Percentiles rank a stretch among this genome's conserved stretches.
phyloP scores from a whole-genome alignment of 2,797 vertebrate genomes.

The Dallia pectoralis region DNA sequence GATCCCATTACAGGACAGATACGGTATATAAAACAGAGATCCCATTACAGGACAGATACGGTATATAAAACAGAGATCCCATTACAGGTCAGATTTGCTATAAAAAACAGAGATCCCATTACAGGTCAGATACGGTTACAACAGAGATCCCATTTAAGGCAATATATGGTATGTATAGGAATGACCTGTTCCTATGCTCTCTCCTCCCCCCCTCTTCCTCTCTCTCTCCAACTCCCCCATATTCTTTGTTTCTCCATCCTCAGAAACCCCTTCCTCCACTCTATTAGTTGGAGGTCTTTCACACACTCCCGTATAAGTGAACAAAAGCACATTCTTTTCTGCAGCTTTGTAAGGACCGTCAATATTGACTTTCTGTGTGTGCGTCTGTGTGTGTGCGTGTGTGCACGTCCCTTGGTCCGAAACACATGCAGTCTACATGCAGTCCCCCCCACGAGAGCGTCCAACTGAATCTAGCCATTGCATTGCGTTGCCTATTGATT shows the following conservation, averaged over 20 bases:
- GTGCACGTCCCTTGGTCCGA: conserved; percentile 16
- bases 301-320: conserved; percentile 30
- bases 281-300: conserved; percentile 43
- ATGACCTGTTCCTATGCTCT: background rate
- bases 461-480: no score
- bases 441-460: no score
- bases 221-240: background rate
- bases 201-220: background rate
- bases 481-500: background rate
- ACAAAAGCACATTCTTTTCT: conserved; percentile 41
- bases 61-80: conserved; percentile 13
- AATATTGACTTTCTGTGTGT: conserved; percentile 62
- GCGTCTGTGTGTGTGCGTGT: conserved; percentile 24
- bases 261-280: conserved; percentile 1
- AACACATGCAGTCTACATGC: background rate
- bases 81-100: conserved; percentile 10
- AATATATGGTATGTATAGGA: no score
- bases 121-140: no score
- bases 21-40: no score
- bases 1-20: no score
- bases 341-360: conserved; percentile 39
- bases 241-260: background rate
- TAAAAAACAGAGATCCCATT: background rate
- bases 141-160: no score
- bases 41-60: no score